A percentile compares a stretch with the other conserved stretches of the same genome.
Conservation (phyloP, 2,888 invertebrate species). For the Villa cingulata region DNA sequence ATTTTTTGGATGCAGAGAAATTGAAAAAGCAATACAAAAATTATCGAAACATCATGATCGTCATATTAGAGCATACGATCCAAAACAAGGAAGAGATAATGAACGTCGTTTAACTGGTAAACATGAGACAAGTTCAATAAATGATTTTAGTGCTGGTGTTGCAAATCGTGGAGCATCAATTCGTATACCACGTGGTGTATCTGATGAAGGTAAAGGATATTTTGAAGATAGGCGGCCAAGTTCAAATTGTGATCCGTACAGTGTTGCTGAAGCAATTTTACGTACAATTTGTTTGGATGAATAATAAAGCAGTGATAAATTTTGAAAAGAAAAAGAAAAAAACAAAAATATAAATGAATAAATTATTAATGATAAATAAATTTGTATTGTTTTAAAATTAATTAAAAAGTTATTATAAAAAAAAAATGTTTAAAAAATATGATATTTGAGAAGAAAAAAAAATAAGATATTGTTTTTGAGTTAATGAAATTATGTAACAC, state of each 20-base stretch:
- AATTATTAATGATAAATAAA: too few species aligned
- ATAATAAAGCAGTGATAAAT: conserved; percentile 3
- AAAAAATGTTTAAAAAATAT: too few species aligned
- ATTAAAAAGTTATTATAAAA: too few species aligned
- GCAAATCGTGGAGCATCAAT: conserved; percentile 91
- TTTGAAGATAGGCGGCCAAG: conserved; percentile 88
- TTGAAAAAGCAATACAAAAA: conserved; percentile 91
- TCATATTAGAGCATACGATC: conserved; percentile 95
- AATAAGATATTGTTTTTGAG: too few species aligned
- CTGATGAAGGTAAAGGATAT: conserved; percentile 87
- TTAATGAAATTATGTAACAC: too few species aligned
- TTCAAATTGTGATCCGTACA: conserved; percentile 86
- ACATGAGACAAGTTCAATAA: conserved; percentile 94
- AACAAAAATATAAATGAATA: too few species aligned
- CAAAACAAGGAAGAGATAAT: conserved; percentile 91
- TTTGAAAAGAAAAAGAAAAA: too few species aligned
- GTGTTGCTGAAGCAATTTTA: conserved; percentile 71
- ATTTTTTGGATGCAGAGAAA: conserved; percentile 47
- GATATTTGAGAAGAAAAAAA: too few species aligned
- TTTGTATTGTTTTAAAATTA: too few species aligned
- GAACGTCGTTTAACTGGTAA: conserved; percentile 86
- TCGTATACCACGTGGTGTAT: conserved; percentile 82
- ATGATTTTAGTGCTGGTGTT: conserved; percentile 84
- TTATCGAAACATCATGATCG: conserved; percentile 80
- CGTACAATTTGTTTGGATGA: conserved; percentile 67